Evolutionary conservation across 2,797 vertebrate genomes (phyloP).

Genomic region (Enteromius radiatus): DNA sequence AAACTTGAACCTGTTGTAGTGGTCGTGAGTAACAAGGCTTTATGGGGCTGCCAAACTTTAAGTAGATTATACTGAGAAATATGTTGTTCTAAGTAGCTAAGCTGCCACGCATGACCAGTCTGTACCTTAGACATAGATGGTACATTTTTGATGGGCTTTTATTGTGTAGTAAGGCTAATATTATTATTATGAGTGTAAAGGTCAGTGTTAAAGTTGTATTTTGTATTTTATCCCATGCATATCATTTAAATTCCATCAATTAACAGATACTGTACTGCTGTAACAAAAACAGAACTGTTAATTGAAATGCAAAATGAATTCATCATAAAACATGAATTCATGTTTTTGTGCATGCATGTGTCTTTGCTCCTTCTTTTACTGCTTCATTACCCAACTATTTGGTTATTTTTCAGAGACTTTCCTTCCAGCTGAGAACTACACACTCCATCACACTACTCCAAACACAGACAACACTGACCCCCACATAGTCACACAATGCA

Average conservation of each 20-base stretch:
- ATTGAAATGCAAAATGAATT: not conserved
- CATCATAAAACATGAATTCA: constrained; percentile 17
- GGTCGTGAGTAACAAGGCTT: constrained; percentile 50
- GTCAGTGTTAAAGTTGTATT: not conserved
- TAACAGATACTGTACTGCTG: not conserved
- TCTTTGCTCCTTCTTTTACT: constrained; percentile 40
- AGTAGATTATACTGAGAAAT: constrained; percentile 70
- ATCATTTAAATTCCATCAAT: not conserved
- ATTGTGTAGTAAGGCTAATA: not conserved
- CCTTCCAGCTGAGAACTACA: constrained; percentile 66
- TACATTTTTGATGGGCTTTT: constrained; percentile 53
- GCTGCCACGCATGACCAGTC: constrained; percentile 74
- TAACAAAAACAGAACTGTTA: constrained; percentile 11
- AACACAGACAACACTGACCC: constrained; percentile 59
- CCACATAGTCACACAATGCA: constrained; percentile 42
- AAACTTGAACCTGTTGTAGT: constrained; percentile 42
- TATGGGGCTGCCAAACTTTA: constrained; percentile 42
- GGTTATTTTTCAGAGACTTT: constrained; percentile 77
- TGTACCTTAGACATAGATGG: constrained; percentile 52
- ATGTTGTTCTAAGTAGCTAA: constrained; percentile 69
- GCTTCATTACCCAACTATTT: constrained; percentile 64
- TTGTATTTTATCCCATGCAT: not conserved
- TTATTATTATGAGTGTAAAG: constrained; percentile 3
- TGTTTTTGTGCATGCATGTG: constrained; percentile 47
- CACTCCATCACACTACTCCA: constrained; percentile 62